Base-by-base conservation (phyloP, 2,797 vertebrate species). In the Mus spretus region DNA sequence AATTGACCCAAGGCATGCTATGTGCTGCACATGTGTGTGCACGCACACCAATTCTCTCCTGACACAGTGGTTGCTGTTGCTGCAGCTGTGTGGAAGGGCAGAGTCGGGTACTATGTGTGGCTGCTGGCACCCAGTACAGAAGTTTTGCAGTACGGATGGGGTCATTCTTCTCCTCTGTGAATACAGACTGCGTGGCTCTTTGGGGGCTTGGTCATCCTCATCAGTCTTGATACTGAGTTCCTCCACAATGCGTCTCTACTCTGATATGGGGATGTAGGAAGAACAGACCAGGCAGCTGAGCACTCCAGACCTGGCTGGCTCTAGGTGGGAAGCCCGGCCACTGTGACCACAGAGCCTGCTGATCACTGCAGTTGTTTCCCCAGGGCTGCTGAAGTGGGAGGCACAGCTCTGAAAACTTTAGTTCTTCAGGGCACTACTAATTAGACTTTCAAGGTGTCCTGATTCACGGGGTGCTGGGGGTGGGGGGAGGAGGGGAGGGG, bases 41-140 rank as follows among this genome's bases (percentile, higher is more conserved):
- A 40, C 3, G 4, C 11, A 20, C 24, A 19, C 37, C 28, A 59
- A 6, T 2, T 10, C 26, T 17, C n/a, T 11, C 26, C 2, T 55
- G 31, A 81, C 34, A 61, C 65, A 31, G 24, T 6, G 34, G 50
- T 34, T 57, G n/a, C 3, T 22, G 80, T 37, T 57, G n/a, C 3
- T 24, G 84, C 17, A 34, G 37, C 47, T 24, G 70, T 70, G 40
- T 20, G 2, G 53, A 57, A 83, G 61, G 88, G 75, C 50, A 19
- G 63, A 91, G 63, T 22, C 1, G 47, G 17, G n/a, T n/a, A 0
- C 8, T 4, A 28, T 0, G 1, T 2, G 0, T 37, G 61, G n/a
- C 34, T 47, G 65, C 1, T 65, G 85, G 40, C 26, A n/a, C 0
- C 3, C 3, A 34, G 86, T 11, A 24, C 40, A 6, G 0, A 28